Base-by-base conservation (phyloP, 2,797 vertebrate species). In the Danio aesculapii region DNA sequence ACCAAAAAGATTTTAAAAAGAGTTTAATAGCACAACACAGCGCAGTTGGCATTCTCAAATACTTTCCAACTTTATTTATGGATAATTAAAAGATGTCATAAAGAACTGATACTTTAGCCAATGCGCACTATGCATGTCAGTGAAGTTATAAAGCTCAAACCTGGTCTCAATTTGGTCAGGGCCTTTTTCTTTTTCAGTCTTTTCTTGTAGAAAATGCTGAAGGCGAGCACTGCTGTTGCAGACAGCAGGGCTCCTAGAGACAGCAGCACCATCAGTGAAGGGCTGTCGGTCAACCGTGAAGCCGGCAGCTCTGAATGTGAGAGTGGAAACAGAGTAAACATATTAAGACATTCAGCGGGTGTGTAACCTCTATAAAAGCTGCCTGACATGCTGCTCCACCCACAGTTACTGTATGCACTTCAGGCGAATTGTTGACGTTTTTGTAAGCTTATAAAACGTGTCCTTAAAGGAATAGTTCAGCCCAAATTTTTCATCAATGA, bases 231-330 rank as follows among this genome's bases (percentile, higher is more conserved):
- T 46, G 90, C 4, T 12, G 88, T 10, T 52, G 46, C 68, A 1
- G 21, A 68, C 9, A 84, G 59, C 21, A 82, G 50, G 49, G 93
- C 64, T 63, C 84, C 75, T 21, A 93, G 47, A 1, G 88, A 89
- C n/a, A 93, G 70, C 10, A 91, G 30, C 62, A 92, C 21, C 52
- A 84, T 63, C 82, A 90, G 11, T 44, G 88, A 75, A 5, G 82
- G 19, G 14, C 53, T 14, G 30, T 53, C 13, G 0, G 83, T 67
- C 41, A 47, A 41, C 6, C 0, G 11, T 2, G 50, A 41, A 0
- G n/a, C 2, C n/a, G 72, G 5, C 6, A 6, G 39, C 9, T 83
- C 91, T 92, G 84, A 47, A 50, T 3, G 11, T 17, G n/a, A 46
- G 17, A 84, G 1, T 2, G 9, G 43, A 50, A 14, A 21, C 21